Evolutionary conservation across 2,797 vertebrate species (phyloP), one percentile per base, ranked within the genome.

Genomic region (Tenualosa thibaudeaui): DNA sequence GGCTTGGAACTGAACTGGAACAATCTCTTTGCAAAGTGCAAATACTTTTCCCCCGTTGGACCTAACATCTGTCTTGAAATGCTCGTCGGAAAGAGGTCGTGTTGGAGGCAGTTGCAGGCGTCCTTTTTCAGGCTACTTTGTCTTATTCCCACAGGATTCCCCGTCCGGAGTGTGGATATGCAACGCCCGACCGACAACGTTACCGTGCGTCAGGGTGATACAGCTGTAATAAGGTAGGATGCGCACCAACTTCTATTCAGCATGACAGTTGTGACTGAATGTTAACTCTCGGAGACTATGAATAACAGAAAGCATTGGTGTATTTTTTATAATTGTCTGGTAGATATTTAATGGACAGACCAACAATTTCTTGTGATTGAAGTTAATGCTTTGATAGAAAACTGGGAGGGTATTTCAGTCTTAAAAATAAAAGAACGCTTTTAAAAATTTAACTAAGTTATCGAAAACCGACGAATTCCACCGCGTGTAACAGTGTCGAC

Each of bases 141-240:
- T 96, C 97, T 99, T 97, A 96, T 99, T 91, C 98, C 98, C 92
- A 98, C 98, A 99, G 98, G 98, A 94, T 97, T 99, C 95, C 98
- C 98, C 37, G 98, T 99, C 93, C 97, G 97, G 93, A 98, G 97
- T 94, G 97, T 98, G 97, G 98, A 99, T 96, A 97, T 98, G 96
- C 98, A 97, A 96, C 96, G 97, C 92, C 96, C 97, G 91, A 98
- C 97, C 86, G 98, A 99, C 96, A 99, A 99, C 97, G 99, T 99
- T 96, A 99, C 98, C 92, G 98, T 99, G 95, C 97, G 98, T 90
- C 98, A 99, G 95, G 98, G 98, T 90, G 97, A 99, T 94, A 99
- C 98, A 50, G 98, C 98, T 90, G 95, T 99, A 82, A 98, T 99
- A 96, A 98, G 98, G 98, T 99, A 98, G 94, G 97, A 94, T 60